Conservation (phyloP, 2,113 vertebrate species). For the Macquaria australasica region DNA sequence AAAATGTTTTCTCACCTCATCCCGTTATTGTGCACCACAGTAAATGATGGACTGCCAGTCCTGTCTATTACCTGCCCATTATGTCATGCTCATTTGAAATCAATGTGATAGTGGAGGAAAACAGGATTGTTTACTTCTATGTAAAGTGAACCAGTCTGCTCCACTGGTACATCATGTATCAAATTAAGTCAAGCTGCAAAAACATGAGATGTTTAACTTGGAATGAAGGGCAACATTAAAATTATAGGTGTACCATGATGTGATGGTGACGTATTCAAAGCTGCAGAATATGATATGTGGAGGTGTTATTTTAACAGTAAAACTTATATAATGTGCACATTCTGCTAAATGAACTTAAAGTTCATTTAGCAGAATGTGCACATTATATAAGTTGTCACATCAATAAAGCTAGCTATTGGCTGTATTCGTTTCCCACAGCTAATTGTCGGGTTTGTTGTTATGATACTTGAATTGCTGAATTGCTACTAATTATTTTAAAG, state of each 20-base stretch:
- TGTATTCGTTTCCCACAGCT: conserved; percentile 20
- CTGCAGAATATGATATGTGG: not conserved
- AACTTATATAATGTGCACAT: conserved; percentile 27
- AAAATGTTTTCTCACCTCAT: not conserved
- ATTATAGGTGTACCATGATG: conserved; percentile 67
- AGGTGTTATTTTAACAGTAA: conserved; percentile 29
- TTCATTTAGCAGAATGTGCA: no score
- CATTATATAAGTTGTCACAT: conserved; percentile 16
- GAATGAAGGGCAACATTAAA: conserved; percentile 41
- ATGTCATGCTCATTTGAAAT: conserved; percentile 7
- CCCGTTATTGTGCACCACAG: no score
- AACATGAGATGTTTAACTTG: conserved; percentile 71
- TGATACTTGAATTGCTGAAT: conserved; percentile 12
- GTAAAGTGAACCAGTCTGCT: conserved; percentile 23
- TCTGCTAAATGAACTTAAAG: conserved; percentile 11
- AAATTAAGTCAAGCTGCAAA: conserved; percentile 70
- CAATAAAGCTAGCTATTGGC: not conserved
- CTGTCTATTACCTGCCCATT: not conserved
- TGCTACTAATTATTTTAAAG: conserved; percentile 33
- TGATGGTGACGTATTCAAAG: conserved; percentile 47
- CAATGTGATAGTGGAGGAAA: not conserved
- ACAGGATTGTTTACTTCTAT: not conserved
- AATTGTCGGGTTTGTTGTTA: conserved; percentile 15
- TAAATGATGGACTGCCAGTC: not conserved
- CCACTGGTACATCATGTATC: conserved; percentile 53